A percentile compares a stretch with the other conserved stretches of the same genome.
Evolutionary conservation across 2,797 vertebrate genomes (phyloP).

Genomic region (Phyllotis vaccarum): DNA sequence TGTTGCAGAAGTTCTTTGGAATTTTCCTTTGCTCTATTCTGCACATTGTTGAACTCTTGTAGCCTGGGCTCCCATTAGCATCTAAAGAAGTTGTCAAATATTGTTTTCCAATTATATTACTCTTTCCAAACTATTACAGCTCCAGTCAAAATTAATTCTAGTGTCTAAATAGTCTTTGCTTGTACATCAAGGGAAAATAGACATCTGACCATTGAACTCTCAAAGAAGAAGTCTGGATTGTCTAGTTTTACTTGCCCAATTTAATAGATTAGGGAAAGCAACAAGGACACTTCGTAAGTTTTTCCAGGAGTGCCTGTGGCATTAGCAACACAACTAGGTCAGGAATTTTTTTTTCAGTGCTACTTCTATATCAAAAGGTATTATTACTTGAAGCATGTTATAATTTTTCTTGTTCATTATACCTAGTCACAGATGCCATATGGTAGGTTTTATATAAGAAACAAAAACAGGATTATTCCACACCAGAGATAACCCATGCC

Average conservation of each 20-base stretch:
- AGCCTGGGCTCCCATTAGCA: conserved; percentile 46
- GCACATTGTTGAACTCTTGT: conserved; percentile 56
- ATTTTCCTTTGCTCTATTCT: conserved; percentile 70
- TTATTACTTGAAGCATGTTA: background rate
- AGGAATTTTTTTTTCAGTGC: background rate
- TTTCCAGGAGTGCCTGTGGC: background rate
- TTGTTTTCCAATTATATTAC: conserved; percentile 50
- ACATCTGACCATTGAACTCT: background rate
- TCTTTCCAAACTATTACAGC: conserved; percentile 51
- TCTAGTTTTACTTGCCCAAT: background rate
- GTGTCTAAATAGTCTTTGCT: conserved; percentile 6
- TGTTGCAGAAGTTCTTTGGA: conserved; percentile 64
- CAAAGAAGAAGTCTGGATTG: background rate
- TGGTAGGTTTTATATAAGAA: conserved; percentile 26
- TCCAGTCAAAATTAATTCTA: conserved; percentile 65
- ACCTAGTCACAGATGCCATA: background rate
- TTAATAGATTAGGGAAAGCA: conserved; percentile 29
- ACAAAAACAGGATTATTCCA: background rate
- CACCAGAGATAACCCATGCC: background rate
- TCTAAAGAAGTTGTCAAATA: conserved; percentile 67
- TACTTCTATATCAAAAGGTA: conserved; percentile 29
- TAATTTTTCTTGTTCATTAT: background rate
- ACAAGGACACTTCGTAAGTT: background rate
- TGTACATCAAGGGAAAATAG: background rate
- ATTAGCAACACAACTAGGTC: background rate